Evolutionary conservation across 1,140 invertebrate species (phyloP).

Genomic region (Cepaea nemoralis): DNA sequence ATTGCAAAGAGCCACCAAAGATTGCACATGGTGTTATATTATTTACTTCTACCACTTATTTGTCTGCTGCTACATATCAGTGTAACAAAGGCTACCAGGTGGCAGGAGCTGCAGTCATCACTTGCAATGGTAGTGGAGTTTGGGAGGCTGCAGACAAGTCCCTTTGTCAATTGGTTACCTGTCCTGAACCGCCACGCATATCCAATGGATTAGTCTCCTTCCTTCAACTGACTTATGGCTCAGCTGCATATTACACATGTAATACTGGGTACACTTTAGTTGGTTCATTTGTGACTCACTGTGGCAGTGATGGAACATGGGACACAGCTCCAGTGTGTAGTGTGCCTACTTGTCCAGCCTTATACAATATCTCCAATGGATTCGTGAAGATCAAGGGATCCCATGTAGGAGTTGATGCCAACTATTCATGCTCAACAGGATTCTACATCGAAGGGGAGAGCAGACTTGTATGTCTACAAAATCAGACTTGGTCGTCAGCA

Average conservation of each 20-base stretch:
- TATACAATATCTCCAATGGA: not conserved
- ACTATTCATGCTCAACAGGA: constrained; percentile 24
- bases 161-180: not conserved
- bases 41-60: not conserved
- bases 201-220: constrained; percentile 20
- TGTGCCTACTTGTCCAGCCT: constrained; percentile 15
- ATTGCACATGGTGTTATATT: not conserved
- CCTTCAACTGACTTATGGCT: not conserved
- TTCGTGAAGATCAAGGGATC: not conserved
- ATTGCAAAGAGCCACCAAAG: constrained; percentile 24
- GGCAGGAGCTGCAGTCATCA: not conserved
- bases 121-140: constrained; percentile 8
- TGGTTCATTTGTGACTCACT: constrained; percentile 31
- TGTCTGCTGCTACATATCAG: constrained; percentile 13
- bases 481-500: constrained; percentile 53
- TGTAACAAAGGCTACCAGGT: constrained; percentile 34
- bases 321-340: constrained; percentile 40
- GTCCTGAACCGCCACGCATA: constrained; percentile 22
- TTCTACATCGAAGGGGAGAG: constrained; percentile 3
- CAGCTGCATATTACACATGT: constrained; percentile 2
- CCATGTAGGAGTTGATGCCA: not conserved
- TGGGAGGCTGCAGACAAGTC: constrained; percentile 6
- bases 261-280: constrained; percentile 42
- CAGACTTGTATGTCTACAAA: constrained; percentile 47
- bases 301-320: constrained; percentile 47